Conservation (phyloP, 2,888 invertebrate genomes). For the Thelaira solivaga region DNA sequence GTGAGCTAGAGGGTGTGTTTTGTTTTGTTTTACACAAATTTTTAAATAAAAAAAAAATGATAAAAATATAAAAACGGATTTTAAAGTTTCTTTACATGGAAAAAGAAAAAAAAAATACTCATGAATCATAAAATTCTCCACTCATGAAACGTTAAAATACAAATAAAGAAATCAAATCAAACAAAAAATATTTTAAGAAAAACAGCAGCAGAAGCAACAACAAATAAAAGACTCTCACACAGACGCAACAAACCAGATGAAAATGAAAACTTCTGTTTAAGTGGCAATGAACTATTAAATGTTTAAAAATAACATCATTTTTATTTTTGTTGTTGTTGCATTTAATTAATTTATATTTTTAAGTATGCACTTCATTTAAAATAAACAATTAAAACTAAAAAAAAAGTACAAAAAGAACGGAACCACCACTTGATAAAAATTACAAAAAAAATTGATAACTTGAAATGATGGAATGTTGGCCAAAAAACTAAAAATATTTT, state of each 20-base stretch:
- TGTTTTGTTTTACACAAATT: background rate
- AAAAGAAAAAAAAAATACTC: background rate
- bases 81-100: slow-evolving; percentile 16
- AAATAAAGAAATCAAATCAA: slow-evolving; percentile 33
- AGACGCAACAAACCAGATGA: slow-evolving; percentile 23
- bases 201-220: background rate
- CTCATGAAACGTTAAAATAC: slow-evolving; percentile 12
- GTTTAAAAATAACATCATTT: slow-evolving; percentile 43
- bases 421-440: background rate
- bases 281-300: slow-evolving; percentile 56
- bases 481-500: too few species aligned
- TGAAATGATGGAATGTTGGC: too few species aligned
- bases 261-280: slow-evolving; percentile 52
- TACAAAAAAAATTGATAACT: background rate
- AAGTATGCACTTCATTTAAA: slow-evolving; percentile 13
- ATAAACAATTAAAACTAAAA: slow-evolving; percentile 37
- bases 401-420: background rate
- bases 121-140: slow-evolving; percentile 42
- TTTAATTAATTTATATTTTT: slow-evolving; percentile 23
- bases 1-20: too few species aligned
- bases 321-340: slow-evolving; percentile 6
- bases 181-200: slow-evolving; percentile 14
- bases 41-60: slow-evolving; percentile 13
- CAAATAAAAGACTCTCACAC: too few species aligned
- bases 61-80: slow-evolving; percentile 32